Conservation (phyloP, 30 jellyfish, hydroid and myxozoan genomes). For the Pelagia noctiluca region DNA sequence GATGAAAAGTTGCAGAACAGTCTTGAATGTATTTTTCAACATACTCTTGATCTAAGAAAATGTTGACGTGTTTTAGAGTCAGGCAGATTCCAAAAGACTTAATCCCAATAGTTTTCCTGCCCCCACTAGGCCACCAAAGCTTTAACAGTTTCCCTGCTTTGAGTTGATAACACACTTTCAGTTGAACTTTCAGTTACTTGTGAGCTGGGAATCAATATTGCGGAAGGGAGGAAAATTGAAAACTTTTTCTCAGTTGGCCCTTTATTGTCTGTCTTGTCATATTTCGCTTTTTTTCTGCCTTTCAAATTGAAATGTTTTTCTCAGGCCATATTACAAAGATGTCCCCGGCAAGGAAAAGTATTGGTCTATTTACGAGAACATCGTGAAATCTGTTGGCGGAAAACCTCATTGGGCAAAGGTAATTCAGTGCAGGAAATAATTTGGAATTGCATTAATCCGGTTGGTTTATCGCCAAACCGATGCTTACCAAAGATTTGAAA, state of each 20-base stretch:
- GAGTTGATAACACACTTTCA: neutral
- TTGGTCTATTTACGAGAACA: conserved; percentile 56
- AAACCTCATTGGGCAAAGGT: conserved; percentile 91
- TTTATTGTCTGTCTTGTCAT: too few relatives aligned
- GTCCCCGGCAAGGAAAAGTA: conserved; percentile 71
- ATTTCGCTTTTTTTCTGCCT: neutral
- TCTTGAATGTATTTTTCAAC: too few relatives aligned
- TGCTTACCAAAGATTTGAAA: neutral
- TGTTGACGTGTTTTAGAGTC: too few relatives aligned
- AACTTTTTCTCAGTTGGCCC: too few relatives aligned
- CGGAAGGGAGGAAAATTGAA: too few relatives aligned
- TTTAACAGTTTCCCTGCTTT: neutral
- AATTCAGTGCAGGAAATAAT: neutral
- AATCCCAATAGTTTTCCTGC: too few relatives aligned
- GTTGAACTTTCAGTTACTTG: neutral
- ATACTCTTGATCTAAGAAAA: too few relatives aligned
- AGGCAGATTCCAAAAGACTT: too few relatives aligned
- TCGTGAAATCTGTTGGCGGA: conserved; percentile 66
- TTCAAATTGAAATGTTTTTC: neutral
- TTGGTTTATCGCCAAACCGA: neutral
- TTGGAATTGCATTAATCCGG: neutral
- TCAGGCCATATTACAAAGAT: conserved; percentile 71
- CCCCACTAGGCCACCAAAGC: neutral
- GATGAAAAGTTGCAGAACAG: too few relatives aligned
- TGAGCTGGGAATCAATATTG: neutral